phyloP scores from a whole-genome alignment of 2,888 invertebrate species.

The Anticlea derivata region DNA sequence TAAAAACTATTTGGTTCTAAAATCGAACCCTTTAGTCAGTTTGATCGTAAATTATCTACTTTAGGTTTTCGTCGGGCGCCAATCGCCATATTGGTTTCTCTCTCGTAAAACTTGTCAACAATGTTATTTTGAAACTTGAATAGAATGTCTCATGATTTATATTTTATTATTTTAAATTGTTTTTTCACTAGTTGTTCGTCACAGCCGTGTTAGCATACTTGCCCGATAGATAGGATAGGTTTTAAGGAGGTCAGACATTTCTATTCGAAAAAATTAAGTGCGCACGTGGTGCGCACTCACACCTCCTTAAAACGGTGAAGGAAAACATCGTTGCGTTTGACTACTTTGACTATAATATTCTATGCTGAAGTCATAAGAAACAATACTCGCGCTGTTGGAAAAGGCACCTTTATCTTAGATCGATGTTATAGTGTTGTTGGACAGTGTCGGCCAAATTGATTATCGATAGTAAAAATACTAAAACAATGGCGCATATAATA shows the following conservation, averaged over 20 bases:
- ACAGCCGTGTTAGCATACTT: too few species aligned
- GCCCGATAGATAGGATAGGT: too few species aligned
- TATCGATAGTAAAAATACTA: conserved; percentile 14
- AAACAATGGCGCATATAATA: too few species aligned
- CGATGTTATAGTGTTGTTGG: conserved; percentile 25
- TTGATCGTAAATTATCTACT: conserved; percentile 76
- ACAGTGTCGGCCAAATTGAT: conserved; percentile 10
- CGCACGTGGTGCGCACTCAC: too few species aligned
- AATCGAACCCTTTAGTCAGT: conserved; percentile 64
- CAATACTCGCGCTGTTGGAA: conserved; percentile 18
- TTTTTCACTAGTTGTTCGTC: conserved; percentile 7
- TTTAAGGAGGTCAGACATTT: too few species aligned
- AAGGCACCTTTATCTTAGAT: conserved; percentile 46
- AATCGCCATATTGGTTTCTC: conserved; percentile 74
- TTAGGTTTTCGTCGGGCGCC: conserved; percentile 70
- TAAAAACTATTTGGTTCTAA: conserved; percentile 56
- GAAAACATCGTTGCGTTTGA: too few species aligned
- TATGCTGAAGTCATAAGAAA: conserved; percentile 51
- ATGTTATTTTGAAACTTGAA: conserved; percentile 29
- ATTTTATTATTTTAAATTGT: conserved; percentile 11
- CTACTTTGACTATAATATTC: too few species aligned
- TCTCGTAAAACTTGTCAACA: conserved; percentile 67
- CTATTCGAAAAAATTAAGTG: too few species aligned
- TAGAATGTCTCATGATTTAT: conserved; percentile 26
- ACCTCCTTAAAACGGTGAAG: too few species aligned